Conservation (phyloP, 1,140 invertebrate genomes). For the Drosophila sulfurigaster region DNA sequence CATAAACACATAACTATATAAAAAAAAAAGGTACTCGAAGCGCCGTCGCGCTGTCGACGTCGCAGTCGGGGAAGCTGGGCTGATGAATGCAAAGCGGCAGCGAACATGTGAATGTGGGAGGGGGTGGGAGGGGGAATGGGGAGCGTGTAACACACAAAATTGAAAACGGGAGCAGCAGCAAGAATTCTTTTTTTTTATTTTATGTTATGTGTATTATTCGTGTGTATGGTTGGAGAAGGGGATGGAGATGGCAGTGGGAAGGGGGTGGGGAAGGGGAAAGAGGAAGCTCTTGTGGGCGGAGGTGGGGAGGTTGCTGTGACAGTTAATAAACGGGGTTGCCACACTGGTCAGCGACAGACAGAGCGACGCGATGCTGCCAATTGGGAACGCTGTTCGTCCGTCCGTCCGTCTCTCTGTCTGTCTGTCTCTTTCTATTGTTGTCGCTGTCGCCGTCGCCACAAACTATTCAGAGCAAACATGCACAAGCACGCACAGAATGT, state of each 20-base stretch:
- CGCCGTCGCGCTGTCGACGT: conserved; percentile 4
- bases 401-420: neutral
- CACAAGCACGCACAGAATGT: conserved; percentile 33
- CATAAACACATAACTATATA: conserved; percentile 78
- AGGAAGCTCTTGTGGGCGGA: neutral
- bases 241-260: neutral
- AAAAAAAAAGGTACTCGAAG: conserved; percentile 57
- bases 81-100: conserved; percentile 60
- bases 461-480: conserved; percentile 60
- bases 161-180: conserved; percentile 29
- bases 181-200: neutral
- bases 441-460: conserved; percentile 43
- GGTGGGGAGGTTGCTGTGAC: conserved; percentile 28
- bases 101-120: conserved; percentile 5
- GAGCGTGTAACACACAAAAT: conserved; percentile 11
- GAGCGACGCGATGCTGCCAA: conserved; percentile 48
- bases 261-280: conserved; percentile 14
- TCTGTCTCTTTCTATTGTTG: conserved; percentile 49
- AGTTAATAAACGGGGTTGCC: conserved; percentile 56
- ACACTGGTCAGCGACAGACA: conserved; percentile 37
- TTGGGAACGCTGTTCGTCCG: conserved; percentile 30
- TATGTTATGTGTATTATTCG: conserved; percentile 1
- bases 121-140: neutral
- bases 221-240: conserved; percentile 14
- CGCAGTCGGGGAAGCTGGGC: conserved; percentile 58